A percentile compares a stretch with the other conserved stretches of the same genome.
phyloP scores from a whole-genome alignment of 2,888 invertebrate genomes.

The Neocrepidodera transversa region DNA sequence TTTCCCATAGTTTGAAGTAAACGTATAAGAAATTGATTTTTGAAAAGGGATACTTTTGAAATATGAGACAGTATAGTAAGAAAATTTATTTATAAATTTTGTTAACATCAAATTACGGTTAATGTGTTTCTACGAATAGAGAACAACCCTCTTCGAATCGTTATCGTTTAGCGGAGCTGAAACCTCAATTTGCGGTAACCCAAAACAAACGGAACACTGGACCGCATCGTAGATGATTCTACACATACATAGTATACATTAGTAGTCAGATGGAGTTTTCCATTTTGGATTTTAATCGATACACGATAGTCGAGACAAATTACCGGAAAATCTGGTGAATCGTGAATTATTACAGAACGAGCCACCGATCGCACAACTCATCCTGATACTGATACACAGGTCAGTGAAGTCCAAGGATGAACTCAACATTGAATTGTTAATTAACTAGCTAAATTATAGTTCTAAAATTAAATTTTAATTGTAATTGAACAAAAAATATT shows the following conservation, averaged over 20 bases:
- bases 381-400: constrained; percentile 32
- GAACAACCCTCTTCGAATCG: constrained; percentile 22
- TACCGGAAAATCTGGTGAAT: constrained; percentile 50
- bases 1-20: no score
- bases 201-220: constrained; percentile 35
- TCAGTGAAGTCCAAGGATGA: constrained; percentile 16
- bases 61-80: no score
- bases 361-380: constrained; percentile 43
- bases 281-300: constrained; percentile 49
- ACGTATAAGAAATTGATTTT: no score
- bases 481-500: no score
- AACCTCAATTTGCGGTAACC: constrained; percentile 35
- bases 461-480: no score
- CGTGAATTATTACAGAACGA: constrained; percentile 49
- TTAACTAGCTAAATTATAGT: no score
- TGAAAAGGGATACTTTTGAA: no score
- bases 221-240: constrained; percentile 23
- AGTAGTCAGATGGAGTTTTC: constrained; percentile 46
- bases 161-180: constrained; percentile 22
- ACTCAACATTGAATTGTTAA: no score
- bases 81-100: no score
- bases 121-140: no score
- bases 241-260: constrained; percentile 38
- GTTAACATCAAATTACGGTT: no score
- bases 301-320: constrained; percentile 45